A percentile compares a stretch with the other conserved stretches of the same genome.
Evolutionary conservation across 2,888 invertebrate species (phyloP).

Genomic region (Eubasilissa splendida): DNA sequence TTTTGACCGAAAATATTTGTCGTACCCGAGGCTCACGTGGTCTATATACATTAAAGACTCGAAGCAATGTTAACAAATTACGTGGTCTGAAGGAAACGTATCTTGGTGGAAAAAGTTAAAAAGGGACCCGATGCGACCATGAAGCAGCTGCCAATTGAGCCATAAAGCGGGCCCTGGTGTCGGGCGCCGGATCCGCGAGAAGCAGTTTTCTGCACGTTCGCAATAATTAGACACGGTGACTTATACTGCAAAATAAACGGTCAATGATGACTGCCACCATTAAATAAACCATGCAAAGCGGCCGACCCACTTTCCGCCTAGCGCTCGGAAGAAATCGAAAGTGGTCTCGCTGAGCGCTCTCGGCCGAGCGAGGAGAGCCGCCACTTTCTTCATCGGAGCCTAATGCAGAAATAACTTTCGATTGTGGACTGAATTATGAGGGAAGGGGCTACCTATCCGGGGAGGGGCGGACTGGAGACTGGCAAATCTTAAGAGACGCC

Average conservation of each 20-base stretch:
- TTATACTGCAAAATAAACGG: not conserved
- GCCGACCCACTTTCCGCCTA: constrained; percentile 25
- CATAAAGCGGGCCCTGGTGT: too few relatives aligned
- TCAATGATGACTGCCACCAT: constrained; percentile 2
- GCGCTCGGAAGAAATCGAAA: constrained; percentile 41
- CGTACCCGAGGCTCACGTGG: too few relatives aligned
- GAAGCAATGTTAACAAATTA: too few relatives aligned
- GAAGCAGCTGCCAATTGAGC: not conserved
- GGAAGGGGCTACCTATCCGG: constrained; percentile 11
- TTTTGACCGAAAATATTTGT: too few relatives aligned
- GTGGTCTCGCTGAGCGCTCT: constrained; percentile 25
- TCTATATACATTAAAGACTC: too few relatives aligned
- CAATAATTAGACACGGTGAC: not conserved
- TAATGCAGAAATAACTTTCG: constrained; percentile 55
- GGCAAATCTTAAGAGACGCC: not conserved
- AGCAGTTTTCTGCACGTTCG: too few relatives aligned
- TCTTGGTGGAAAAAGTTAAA: not conserved
- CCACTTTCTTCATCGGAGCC: constrained; percentile 38
- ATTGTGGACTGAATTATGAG: constrained; percentile 50
- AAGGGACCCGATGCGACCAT: not conserved
- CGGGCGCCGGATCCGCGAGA: too few relatives aligned
- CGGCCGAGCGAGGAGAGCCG: not conserved
- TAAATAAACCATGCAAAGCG: constrained; percentile 28
- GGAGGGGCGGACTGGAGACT: constrained; percentile 1
- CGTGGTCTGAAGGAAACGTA: too few relatives aligned